Base-by-base conservation (phyloP, 30 jellyfish, hydroid and myxozoan species). In the Morbakka virulenta region DNA sequence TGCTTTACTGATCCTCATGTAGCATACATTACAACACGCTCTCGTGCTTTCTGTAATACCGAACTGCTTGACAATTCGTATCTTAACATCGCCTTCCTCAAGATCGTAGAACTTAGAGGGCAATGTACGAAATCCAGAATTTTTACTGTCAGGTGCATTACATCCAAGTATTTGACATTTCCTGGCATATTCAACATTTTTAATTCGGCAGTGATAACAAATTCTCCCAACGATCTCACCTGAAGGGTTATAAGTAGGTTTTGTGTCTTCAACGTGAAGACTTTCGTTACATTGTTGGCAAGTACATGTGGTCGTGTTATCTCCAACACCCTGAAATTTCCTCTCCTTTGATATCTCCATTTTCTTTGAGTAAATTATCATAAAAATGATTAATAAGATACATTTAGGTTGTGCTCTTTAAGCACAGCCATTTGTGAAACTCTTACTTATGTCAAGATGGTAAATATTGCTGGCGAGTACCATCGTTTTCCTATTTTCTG, bases 11-110 rank as follows among this genome's bases (percentile, higher is more conserved):
- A 85, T 76, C 35, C 90, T 62, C 28, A 85, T 76, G 52, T 85
- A 85, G 28, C 95, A 85, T 74, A 77, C 70, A 31, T 85, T 85
- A 57, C 95, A 85, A 26, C 95, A 85, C 12, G 90, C 95, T 69
- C 84, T 76, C 14, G 72, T 69, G 6, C 70, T 77, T 27, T 65
- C 47, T 17, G 67, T 67, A 3, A 85, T 76, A 3, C 95, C 95
- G 57, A 85, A 85, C 41, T 76, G 95, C 41, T 77, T 74, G 14
- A 85, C 69, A 34, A 85, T 76, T 28, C 87, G 82, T 74, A 35
- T 64, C 52, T 85, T 85, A 33, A 71, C 85, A 62, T 85, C 86
- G 57, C 95, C 95, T 34, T 76, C 86, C 53, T 85, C 81, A 25
- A 85, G 82, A 64, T 77, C 90, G 64, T 85, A 85, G 62, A 85